Evolutionary conservation across 64 coral and sea anemone genomes (phyloP), one percentile per base, ranked within the genome.

Genomic region (Montipora efflorescens): DNA sequence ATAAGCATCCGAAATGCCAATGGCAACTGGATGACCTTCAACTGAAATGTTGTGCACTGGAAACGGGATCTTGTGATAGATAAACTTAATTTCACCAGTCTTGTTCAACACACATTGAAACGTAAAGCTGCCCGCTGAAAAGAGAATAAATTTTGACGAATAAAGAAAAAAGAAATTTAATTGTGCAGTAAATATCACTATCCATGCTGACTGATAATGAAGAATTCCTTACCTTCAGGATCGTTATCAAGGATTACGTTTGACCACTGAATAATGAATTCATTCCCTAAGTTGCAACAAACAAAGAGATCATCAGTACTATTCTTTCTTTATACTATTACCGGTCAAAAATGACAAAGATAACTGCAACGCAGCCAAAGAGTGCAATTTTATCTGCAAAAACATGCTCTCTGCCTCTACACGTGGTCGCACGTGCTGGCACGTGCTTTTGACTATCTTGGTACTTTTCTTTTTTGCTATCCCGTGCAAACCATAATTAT

Each of bases 1-100:
- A 15, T 86, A 86, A 10, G 82, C 82, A 72, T 86, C 82, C 49
- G 82, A 86, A 50, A 86, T 86, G 36, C 82, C 82, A 49, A 86
- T 44, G 48, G 67, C 47, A 49, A 86, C 82, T 8, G 64, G 5
- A 22, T 86, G 82, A 3, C 8, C 44, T 21, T 44, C 66, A 5
- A 9, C 47, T 15, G 82, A 86, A 23, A 86, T 86, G 19, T 86
- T 86, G 5, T 11, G 18, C 1, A 86, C 64, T 67, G 82, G 66
- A 86, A 86, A 70, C 66, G 82, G 64, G 20, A 86, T 86, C 66
- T 86, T 70, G 62, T 86, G 82, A 21, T 86, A 86, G 20, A 66
- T 71, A 67, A 86, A 86, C 44, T 70, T 46, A 22, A 86, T 86
- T 71, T 71, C 64, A 12, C 82, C 82, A 22, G 82, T 86, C 66